A percentile compares a stretch with the other conserved stretches of the same genome.
Conservation (phyloP, 1,140 invertebrate genomes). For the Bicyclus anynana region DNA sequence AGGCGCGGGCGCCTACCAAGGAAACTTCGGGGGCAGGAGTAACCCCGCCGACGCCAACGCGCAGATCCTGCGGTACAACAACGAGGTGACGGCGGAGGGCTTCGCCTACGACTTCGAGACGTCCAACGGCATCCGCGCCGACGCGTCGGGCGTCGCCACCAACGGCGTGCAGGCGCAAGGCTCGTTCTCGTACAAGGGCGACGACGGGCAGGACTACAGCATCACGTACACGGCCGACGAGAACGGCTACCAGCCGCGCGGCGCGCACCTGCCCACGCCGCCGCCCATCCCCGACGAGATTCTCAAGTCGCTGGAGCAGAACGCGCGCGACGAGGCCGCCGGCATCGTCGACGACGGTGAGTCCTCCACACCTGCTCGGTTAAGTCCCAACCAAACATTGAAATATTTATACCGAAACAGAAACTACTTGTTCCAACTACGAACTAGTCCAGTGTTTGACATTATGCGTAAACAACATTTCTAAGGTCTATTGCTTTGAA, state of each 20-base stretch:
- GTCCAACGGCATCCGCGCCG: conserved; percentile 67
- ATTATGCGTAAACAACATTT: too few species aligned
- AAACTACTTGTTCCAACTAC: too few species aligned
- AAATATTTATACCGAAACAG: too few species aligned
- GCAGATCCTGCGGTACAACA: conserved; percentile 63
- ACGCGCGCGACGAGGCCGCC: conserved; percentile 69
- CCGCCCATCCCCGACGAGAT: conserved; percentile 83
- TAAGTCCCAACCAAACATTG: conserved; percentile 1
- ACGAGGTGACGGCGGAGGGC: conserved; percentile 63
- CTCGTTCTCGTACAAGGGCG: conserved; percentile 81
- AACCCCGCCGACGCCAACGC: conserved; percentile 53
- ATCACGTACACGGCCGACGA: conserved; percentile 83
- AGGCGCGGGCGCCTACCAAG: conserved; percentile 20
- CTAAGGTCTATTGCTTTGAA: too few species aligned
- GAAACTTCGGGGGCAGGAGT: conserved; percentile 33
- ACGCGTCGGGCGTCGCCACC: conserved; percentile 60
- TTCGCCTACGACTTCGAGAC: conserved; percentile 71
- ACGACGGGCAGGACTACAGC: conserved; percentile 81
- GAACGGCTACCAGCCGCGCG: conserved; percentile 78
- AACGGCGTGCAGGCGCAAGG: conserved; percentile 80
- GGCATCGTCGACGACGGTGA: conserved; percentile 70
- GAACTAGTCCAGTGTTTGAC: too few species aligned
- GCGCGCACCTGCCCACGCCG: conserved; percentile 81
- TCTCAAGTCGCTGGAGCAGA: conserved; percentile 80
- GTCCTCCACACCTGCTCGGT: conserved; percentile 20